These are phyloP conservation scores for Eumacrocentrus americanus DNA, from an alignment of 2,888 invertebrate genomes.

Conservation along the genomic window DNA sequence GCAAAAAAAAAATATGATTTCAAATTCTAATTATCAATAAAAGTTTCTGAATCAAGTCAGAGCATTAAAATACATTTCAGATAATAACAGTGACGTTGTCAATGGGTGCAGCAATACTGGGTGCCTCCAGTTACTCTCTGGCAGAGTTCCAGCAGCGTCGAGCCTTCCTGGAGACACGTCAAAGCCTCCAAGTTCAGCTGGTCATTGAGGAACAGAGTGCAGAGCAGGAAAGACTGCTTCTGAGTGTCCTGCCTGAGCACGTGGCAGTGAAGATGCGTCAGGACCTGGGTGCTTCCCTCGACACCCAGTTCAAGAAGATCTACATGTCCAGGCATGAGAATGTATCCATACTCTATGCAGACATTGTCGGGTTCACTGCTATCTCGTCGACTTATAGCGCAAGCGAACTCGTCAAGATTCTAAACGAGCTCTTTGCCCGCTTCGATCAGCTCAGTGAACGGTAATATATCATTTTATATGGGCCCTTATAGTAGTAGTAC, in stretches of 20 bases:
- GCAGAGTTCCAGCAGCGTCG: constrained; percentile 86
- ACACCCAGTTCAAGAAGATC: constrained; percentile 96
- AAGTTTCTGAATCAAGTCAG: constrained; percentile 2
- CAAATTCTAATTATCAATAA: not conserved
- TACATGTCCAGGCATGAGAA: constrained; percentile 97
- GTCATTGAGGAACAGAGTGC: constrained; percentile 93
- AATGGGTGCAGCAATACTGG: constrained; percentile 73
- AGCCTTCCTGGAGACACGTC: constrained; percentile 88
- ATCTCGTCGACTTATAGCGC: constrained; percentile 95
- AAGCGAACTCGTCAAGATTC: constrained; percentile 92
- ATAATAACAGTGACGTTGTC: constrained; percentile 53
- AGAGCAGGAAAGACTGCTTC: constrained; percentile 88
- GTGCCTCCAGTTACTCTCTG: constrained; percentile 74
- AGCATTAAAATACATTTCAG: no score
- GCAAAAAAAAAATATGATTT: not conserved
- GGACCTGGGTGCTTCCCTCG: constrained; percentile 84
- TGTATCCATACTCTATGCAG: constrained; percentile 97
- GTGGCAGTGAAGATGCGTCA: constrained; percentile 96
- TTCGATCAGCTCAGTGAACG: constrained; percentile 82
- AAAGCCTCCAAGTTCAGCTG: constrained; percentile 88
- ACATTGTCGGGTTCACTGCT: constrained; percentile 97
- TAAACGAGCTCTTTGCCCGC: constrained; percentile 94
- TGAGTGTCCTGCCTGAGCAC: constrained; percentile 94
- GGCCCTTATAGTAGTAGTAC: not conserved
- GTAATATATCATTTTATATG: constrained; percentile 37